These are phyloP conservation scores for Tetragonula clypearis DNA, from an alignment of 1,140 invertebrate species.

Conservation along the genomic window DNA sequence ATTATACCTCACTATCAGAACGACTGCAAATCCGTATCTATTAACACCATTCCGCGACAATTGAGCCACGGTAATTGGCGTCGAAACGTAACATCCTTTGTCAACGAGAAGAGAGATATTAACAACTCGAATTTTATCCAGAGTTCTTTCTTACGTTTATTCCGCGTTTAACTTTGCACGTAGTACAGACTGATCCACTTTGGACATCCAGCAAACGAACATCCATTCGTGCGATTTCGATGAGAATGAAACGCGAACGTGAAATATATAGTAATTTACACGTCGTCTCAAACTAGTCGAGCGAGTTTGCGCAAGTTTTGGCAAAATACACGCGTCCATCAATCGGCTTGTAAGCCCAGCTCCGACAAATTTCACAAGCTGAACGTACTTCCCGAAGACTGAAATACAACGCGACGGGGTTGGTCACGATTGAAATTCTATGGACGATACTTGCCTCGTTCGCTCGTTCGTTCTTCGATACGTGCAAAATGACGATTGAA, in stretches of 20 bases:
- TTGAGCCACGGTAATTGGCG: neutral
- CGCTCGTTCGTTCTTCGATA: neutral
- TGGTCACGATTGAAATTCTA: neutral
- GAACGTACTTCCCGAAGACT: neutral
- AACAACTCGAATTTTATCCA: no score
- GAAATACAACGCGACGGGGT: neutral
- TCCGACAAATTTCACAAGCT: neutral
- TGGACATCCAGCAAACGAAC: no score
- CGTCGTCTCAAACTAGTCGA: no score
- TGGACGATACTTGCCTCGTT: neutral
- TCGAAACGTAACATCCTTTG: neutral
- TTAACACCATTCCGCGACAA: neutral
- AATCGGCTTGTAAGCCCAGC: neutral
- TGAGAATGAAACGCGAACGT: no score
- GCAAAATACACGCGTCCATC: neutral
- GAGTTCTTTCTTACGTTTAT: no score
- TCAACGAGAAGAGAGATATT: no score
- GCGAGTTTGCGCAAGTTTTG: no score
- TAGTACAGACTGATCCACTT: no score
- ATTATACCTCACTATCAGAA: neutral
- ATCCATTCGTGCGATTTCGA: no score
- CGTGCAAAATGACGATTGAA: neutral
- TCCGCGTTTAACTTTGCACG: no score
- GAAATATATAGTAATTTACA: no score
- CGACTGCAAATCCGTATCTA: neutral